Evolutionary conservation across 2,797 vertebrate species (phyloP), one percentile per base, ranked within the genome.

Genomic region (Scleropages formosus): DNA sequence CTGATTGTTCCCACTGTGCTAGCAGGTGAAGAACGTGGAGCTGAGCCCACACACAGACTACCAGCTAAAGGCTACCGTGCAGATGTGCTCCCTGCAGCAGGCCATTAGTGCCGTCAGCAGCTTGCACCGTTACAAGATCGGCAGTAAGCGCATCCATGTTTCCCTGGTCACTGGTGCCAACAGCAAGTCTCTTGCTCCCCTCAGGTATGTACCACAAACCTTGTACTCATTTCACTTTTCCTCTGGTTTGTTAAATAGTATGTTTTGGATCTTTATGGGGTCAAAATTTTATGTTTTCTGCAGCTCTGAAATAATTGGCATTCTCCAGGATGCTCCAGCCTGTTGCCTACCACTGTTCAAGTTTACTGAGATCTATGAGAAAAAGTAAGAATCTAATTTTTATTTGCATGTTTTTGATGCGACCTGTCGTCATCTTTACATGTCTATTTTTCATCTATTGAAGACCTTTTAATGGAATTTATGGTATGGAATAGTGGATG

Each of bases 1-100:
- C 12, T 51, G 39, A 63, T 16, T 22, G 63, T 13, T 1, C 58
- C 69, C 11, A 46, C 6, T 18, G 9, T 53, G 44, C 26, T 70
- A 85, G 39, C 63, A 99, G 98, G 94, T 99, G 74, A 97, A 94
- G 87, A 85, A 80, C 31, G 91, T 98, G 51, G 96, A 98, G 80
- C 95, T 99, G 65, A 98, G 96, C 82, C 96, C 96, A 64, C 96
- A 99, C 80, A 98, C 97, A 0, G 98, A 99, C 85, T 98, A 98
- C 83, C 97, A 99, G 84, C 85, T 99, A 78, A 97, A 95, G 84
- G 97, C 96, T 49, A 90, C 91, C 1, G 84, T 99, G 78, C 95
- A 96, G 84, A 96, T 99, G 96, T 87, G 92, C 77, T 95, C 88
- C 13, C 88, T 99, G 44, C 95, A 96, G 84, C 96, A 98, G 87